Conservation (phyloP, 2,113 vertebrate species). For the Malurus elegans region DNA sequence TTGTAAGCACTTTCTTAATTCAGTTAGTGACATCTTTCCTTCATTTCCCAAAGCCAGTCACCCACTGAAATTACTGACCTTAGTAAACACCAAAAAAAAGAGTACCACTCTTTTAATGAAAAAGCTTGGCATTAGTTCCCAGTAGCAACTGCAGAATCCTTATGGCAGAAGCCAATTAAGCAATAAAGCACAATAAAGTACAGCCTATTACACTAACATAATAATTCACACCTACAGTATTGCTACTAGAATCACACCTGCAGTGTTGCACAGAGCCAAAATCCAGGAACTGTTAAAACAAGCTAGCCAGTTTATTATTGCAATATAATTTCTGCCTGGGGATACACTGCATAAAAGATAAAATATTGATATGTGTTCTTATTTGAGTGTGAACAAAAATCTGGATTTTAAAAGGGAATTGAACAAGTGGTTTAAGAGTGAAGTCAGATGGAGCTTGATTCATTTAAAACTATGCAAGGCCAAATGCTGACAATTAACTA, state of each 20-base stretch:
- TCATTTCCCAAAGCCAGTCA: background rate
- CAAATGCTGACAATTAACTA: constrained; percentile 1
- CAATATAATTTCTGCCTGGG: constrained; percentile 28
- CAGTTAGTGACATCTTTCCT: constrained; percentile 18
- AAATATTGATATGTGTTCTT: constrained; percentile 45
- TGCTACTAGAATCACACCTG: constrained; percentile 52
- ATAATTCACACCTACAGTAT: constrained; percentile 35
- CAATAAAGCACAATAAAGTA: constrained; percentile 30
- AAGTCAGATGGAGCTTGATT: background rate
- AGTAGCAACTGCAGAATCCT: constrained; percentile 13
- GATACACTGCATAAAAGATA: constrained; percentile 38
- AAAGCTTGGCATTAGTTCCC: constrained; percentile 1
- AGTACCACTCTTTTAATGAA: background rate
- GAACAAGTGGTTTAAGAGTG: background rate
- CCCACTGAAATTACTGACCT: background rate
- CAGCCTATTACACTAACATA: constrained; percentile 22
- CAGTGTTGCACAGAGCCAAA: constrained; percentile 39
- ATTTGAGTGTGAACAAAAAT: constrained; percentile 43
- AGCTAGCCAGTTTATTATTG: constrained; percentile 45
- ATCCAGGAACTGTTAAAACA: constrained; percentile 44
- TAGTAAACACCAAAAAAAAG: background rate
- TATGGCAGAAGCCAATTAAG: constrained; percentile 24
- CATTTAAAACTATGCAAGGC: background rate
- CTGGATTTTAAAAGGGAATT: constrained; percentile 34
- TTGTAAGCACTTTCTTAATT: constrained; percentile 1